Evolutionary conservation across 1,140 invertebrate species (phyloP), one percentile per base, ranked within the genome.

Genomic region (Luehdorfia chinensis): DNA sequence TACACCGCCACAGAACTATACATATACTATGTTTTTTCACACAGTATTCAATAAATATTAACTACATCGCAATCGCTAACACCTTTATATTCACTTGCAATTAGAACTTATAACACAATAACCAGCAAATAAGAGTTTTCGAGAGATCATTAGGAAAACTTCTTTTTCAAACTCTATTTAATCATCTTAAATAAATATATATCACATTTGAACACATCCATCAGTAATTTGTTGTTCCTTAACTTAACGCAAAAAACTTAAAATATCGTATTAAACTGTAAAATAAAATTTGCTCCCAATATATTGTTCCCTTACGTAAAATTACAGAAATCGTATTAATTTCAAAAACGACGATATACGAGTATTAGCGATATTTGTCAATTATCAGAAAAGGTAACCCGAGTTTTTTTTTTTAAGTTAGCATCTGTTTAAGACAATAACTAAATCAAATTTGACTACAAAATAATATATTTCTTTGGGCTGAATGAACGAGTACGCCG

Each of bases 101-200:
- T 16, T 11, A 8, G n/a, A 16, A 18, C 9, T 12, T 14, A 43
- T 30, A 8, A 30, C 13, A 43, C 23, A 28, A 30, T 30, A 16
- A 30, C 28, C 39, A 68, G 70, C 75, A 77, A 66, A 66, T 72
- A 77, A 85, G 81, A 85, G 78, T 75, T 79, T 75, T 55, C 74
- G 59, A 85, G 80, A 85, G 80, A 85, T 85, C 80, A 85, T 85
- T 79, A 71, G 74, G 80, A 85, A 85, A 85, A 85, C 80, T 83
- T 85, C 59, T 57, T 76, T 75, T 71, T 60, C 61, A 57, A 52
- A 63, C 50, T 60, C 50, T 64, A 64, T 75, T 79, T 74, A 71
- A 73, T 65, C 60, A 68, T 55, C 78, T 75, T 85, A 80, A 80
- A 79, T 70, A 80, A 77, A 81, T 78, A 80, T 66, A 79, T 83